These are phyloP conservation scores for Xanthia togata DNA, from an alignment of 2,888 invertebrate species.

Conservation along the genomic window DNA sequence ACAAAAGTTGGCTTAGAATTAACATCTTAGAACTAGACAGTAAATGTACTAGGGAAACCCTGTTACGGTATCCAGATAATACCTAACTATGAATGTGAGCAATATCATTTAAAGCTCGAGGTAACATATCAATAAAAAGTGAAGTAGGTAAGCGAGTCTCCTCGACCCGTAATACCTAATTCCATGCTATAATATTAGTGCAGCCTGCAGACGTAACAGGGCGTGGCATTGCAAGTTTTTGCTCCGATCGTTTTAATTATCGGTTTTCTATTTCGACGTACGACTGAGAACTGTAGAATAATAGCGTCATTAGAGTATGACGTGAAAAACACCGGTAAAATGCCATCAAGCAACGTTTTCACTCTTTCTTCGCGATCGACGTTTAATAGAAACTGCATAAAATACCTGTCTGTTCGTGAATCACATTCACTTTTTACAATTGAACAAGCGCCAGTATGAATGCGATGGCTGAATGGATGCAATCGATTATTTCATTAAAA, in stretches of 20 bases:
- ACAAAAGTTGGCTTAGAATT: too few relatives aligned
- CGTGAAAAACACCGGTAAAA: constrained; percentile 74
- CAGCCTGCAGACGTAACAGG: constrained; percentile 57
- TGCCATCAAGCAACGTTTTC: constrained; percentile 74
- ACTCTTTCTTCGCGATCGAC: constrained; percentile 76
- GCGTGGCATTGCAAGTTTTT: constrained; percentile 70
- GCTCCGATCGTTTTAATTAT: constrained; percentile 75
- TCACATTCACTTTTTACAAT: constrained; percentile 75
- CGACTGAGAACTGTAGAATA: constrained; percentile 83
- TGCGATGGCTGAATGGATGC: constrained; percentile 50
- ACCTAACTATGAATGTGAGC: neutral
- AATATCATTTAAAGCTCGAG: constrained; percentile 11
- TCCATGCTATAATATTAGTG: constrained; percentile 28
- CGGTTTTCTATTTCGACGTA: constrained; percentile 84
- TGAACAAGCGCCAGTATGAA: constrained; percentile 36
- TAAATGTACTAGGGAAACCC: too few relatives aligned
- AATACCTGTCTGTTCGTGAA: constrained; percentile 63
- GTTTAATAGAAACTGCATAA: constrained; percentile 74
- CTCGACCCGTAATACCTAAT: constrained; percentile 39
- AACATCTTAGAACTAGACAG: too few relatives aligned
- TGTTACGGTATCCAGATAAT: too few relatives aligned
- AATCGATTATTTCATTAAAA: constrained; percentile 59
- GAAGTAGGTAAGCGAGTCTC: constrained; percentile 38
- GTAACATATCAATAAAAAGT: constrained; percentile 33
- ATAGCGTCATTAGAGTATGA: constrained; percentile 78